These are phyloP conservation scores for Notolabrus celidotus DNA, from an alignment of 2,797 vertebrate genomes.

Conservation along the genomic window DNA sequence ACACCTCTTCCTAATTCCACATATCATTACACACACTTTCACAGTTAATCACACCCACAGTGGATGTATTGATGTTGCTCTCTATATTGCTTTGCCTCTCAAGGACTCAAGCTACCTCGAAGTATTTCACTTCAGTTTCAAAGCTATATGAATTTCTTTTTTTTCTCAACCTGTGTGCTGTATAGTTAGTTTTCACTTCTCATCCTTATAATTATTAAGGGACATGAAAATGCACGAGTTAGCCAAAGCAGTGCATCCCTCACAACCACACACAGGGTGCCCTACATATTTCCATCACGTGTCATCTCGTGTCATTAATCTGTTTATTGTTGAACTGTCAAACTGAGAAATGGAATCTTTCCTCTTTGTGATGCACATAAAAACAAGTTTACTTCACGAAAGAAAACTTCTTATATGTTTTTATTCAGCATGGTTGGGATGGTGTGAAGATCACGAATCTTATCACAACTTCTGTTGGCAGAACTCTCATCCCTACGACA, in stretches of 20 bases:
- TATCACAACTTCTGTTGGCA: neutral
- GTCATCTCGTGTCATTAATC: constrained; percentile 10
- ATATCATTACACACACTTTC: constrained; percentile 1
- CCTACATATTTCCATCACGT: constrained; percentile 27
- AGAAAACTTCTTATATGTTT: no score
- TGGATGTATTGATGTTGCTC: neutral
- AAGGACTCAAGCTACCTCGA: no score
- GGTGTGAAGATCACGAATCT: neutral
- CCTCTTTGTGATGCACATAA: neutral
- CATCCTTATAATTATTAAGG: constrained; percentile 39
- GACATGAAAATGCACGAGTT: constrained; percentile 40
- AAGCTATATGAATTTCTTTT: no score
- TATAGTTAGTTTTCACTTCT: constrained; percentile 14
- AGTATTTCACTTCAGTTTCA: no score
- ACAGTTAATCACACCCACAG: neutral
- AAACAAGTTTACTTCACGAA: no score
- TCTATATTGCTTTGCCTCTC: neutral
- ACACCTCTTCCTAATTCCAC: neutral
- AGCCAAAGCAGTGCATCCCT: constrained; percentile 33
- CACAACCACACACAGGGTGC: neutral
- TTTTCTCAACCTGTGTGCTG: no score
- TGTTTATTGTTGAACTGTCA: constrained; percentile 49
- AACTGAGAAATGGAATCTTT: constrained; percentile 4
- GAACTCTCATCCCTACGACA: neutral
- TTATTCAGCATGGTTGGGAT: neutral